Evolutionary conservation across 2,113 vertebrate species (phyloP), one percentile per base, ranked within the genome.

Genomic region (Microcebus tavaratra): DNA sequence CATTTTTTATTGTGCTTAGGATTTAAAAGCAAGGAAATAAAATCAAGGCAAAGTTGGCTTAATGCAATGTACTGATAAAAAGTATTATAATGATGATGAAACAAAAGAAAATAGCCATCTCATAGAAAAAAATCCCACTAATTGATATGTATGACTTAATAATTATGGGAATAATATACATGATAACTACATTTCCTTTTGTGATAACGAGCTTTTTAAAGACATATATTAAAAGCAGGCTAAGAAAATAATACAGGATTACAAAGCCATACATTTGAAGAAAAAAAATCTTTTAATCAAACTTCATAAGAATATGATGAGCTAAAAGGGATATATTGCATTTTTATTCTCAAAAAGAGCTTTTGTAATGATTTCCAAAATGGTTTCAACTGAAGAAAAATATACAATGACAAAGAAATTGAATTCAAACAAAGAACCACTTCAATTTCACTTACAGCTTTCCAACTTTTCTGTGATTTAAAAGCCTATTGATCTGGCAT

Each of bases 401-500:
- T 36, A 61, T 42, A 55, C 59, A 78, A 53, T 82, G 92, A 82
- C 88, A 95, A 50, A 78, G 4, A 95, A 94, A 97, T 86, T 94
- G 97, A 97, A 96, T 90, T 83, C 88, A 92, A 94, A 83, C 55
- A 82, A 95, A 97, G 23, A 91, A 79, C 20, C 42, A 78, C 48
- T 88, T 97, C 88, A 83, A 76, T 94, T 98, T 96, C 14, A 96
- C 92, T 97, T 89, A 29, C 23, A 96, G 61, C 73, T 97, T 68
- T 25, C 18, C 15, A 94, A 73, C 29, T 96, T 96, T 91, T 88
- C 90, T 88, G 70, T 61, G 83, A 96, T 96, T 95, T 97, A 98
- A 98, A 98, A 98, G 90, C 88, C 86, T 98, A 98, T 98, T 93
- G 98, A 98, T 98, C 93, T 97, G 94, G 75, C 76, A 97, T 98